Conservation (phyloP, 1,140 invertebrate genomes). For the Acromyrmex charruanus region DNA sequence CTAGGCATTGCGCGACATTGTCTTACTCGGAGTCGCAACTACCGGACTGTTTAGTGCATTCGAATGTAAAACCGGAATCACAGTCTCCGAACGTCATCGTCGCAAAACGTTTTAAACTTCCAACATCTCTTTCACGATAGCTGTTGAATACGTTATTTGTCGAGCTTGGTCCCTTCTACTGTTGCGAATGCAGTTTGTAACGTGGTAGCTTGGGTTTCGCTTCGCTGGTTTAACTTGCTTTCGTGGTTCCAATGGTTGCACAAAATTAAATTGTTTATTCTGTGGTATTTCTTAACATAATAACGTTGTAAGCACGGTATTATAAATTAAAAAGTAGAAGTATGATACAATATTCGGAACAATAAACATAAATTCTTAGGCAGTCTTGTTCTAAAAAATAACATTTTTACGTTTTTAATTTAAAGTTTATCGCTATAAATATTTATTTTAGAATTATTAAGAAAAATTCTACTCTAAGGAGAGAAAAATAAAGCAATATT, state of each 20-base stretch:
- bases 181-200: conserved; percentile 14
- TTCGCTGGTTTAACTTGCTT: conserved; percentile 23
- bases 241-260: background rate
- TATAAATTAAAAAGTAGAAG: conserved; percentile 18
- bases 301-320: background rate
- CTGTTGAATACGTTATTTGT: conserved; percentile 65
- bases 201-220: conserved; percentile 16
- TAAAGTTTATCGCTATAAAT: background rate
- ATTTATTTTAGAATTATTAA: background rate
- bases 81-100: conserved; percentile 21
- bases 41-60: conserved; percentile 10
- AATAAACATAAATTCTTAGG: background rate
- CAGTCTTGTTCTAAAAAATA: background rate
- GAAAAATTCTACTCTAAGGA: background rate
- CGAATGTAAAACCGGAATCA: conserved; percentile 53
- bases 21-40: background rate
- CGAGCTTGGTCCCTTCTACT: conserved; percentile 3
- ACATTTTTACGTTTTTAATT: background rate
- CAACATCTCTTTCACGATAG: conserved; percentile 64
- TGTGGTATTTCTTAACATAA: background rate
- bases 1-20: conserved; percentile 2
- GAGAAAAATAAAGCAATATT: background rate
- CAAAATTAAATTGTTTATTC: background rate
- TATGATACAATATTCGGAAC: background rate
- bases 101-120: conserved; percentile 45